These are phyloP conservation scores for Herpetotheres cachinnans DNA, from an alignment of 2,113 vertebrate species.

Conservation along the genomic window DNA sequence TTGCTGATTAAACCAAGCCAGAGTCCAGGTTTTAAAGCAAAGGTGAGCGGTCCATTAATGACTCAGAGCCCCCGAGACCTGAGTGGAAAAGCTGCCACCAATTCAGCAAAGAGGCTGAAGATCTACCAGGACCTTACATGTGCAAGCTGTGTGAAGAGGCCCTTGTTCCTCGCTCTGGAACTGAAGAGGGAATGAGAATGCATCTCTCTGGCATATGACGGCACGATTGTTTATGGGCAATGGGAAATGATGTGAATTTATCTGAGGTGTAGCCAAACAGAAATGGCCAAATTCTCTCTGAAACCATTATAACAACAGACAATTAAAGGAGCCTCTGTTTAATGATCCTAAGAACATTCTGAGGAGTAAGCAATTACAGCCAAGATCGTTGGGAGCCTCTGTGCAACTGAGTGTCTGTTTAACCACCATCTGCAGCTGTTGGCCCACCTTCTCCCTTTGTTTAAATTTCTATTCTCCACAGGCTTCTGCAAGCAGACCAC, in stretches of 20 bases:
- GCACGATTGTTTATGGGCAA: not conserved
- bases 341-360: not conserved
- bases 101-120: not conserved
- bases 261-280: not conserved
- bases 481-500: not conserved
- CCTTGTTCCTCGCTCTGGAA: not conserved
- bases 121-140: not conserved
- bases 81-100: not conserved
- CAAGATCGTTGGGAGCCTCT: not conserved
- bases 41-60: not conserved
- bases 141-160: not conserved
- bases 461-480: not conserved
- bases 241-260: not conserved
- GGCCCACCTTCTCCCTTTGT: slow-evolving; percentile 24
- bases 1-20: not conserved
- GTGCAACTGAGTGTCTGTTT: not conserved
- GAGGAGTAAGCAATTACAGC: not conserved
- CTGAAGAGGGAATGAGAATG: not conserved
- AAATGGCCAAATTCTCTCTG: not conserved
- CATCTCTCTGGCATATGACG: not conserved
- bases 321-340: not conserved
- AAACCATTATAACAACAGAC: not conserved
- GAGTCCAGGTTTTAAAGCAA: not conserved
- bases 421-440: slow-evolving; percentile 24
- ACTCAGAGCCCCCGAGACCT: not conserved